These are phyloP conservation scores for Neuroscelio doddi DNA, from an alignment of 2,888 invertebrate species.

Conservation along the genomic window DNA sequence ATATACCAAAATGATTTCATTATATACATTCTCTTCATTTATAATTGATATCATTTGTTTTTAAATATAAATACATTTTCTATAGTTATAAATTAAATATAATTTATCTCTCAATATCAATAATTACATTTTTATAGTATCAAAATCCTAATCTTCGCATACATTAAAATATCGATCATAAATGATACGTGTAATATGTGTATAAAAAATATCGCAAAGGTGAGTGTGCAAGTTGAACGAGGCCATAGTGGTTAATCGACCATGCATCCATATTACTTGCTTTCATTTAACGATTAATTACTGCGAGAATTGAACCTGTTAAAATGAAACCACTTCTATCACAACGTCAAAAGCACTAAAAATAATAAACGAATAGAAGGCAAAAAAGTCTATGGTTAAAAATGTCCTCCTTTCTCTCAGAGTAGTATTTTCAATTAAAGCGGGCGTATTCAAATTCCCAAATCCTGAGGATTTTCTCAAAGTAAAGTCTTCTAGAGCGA, in stretches of 20 bases:
- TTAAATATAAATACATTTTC: too few species aligned
- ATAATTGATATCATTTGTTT: too few species aligned
- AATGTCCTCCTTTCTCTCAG: constrained; percentile 3
- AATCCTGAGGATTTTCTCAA: constrained; percentile 33
- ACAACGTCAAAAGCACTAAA: constrained; percentile 33
- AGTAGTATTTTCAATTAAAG: constrained; percentile 26
- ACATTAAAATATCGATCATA: constrained; percentile 41
- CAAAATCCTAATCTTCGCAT: too few species aligned
- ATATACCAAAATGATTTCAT: too few species aligned
- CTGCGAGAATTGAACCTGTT: constrained; percentile 37
- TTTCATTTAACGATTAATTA: constrained; percentile 49
- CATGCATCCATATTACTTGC: constrained; percentile 45
- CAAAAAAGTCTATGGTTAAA: constrained; percentile 18
- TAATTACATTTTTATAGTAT: too few species aligned
- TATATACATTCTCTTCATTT: too few species aligned
- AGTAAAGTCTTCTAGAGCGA: constrained; percentile 22
- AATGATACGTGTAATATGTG: constrained; percentile 16
- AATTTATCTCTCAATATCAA: too few species aligned
- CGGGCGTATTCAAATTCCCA: constrained; percentile 28
- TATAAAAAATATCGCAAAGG: constrained; percentile 31
- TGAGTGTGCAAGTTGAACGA: constrained; percentile 41
- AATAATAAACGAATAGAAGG: constrained; percentile 26
- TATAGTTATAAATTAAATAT: too few species aligned
- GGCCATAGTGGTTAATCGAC: constrained; percentile 49
- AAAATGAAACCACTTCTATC: constrained; percentile 35